Conservation (phyloP, 2,888 invertebrate species). For the Stictocephala bisonia region DNA sequence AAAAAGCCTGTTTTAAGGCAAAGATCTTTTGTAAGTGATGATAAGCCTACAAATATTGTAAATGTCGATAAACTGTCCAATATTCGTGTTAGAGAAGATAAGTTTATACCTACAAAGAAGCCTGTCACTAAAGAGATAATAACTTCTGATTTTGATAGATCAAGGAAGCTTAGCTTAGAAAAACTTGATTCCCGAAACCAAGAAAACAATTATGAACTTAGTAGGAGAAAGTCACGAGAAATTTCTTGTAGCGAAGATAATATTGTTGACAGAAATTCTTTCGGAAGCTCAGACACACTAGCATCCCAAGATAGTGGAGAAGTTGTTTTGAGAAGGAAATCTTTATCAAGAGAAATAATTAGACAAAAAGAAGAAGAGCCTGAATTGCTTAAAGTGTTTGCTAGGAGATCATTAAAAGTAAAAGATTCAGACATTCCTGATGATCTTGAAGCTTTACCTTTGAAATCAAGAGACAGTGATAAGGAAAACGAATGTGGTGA, state of each 20-base stretch:
- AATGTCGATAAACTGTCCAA: slow-evolving; percentile 3
- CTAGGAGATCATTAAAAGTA: slow-evolving; percentile 82
- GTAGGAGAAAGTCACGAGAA: slow-evolving; percentile 30
- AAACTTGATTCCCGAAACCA: slow-evolving; percentile 40
- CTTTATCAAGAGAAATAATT: slow-evolving; percentile 62
- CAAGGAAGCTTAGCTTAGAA: slow-evolving; percentile 45
- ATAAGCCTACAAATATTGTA: slow-evolving; percentile 21
- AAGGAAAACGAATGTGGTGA: slow-evolving; percentile 74
- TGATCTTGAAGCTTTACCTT: slow-evolving; percentile 70
- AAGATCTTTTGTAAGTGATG: slow-evolving; percentile 44
- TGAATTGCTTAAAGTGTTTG: slow-evolving; percentile 85
- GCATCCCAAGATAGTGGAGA: slow-evolving; percentile 54
- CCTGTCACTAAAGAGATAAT: slow-evolving; percentile 12
- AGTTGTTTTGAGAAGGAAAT: slow-evolving; percentile 71
- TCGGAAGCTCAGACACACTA: slow-evolving; percentile 45
- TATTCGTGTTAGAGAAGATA: not conserved
- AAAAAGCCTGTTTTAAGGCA: slow-evolving; percentile 43
- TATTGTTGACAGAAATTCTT: slow-evolving; percentile 42
- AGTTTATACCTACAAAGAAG: slow-evolving; percentile 15
- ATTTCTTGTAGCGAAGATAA: slow-evolving; percentile 34
- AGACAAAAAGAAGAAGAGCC: slow-evolving; percentile 76
- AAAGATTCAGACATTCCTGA: slow-evolving; percentile 76
- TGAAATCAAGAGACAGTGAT: slow-evolving; percentile 76
- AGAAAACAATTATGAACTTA: slow-evolving; percentile 33
- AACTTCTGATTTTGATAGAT: slow-evolving; percentile 20